Evolutionary conservation across 2,113 vertebrate species (phyloP).

Genomic region (Petrocephalus zakoni): DNA sequence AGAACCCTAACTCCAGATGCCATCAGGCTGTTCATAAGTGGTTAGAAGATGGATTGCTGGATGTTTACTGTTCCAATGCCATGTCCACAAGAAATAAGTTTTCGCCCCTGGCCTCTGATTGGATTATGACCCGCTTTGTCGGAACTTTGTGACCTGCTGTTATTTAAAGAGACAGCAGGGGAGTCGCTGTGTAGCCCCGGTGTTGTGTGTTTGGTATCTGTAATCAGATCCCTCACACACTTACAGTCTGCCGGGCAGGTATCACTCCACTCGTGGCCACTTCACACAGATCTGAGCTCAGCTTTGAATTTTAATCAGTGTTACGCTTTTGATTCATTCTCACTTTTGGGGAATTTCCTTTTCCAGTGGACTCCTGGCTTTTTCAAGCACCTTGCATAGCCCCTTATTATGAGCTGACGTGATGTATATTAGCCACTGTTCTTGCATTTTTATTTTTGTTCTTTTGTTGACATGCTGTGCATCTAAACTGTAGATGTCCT

Average conservation of each 20-base stretch:
- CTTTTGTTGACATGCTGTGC: neutral
- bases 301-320: neutral
- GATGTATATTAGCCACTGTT: neutral
- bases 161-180: neutral
- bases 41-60: neutral
- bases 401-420: neutral
- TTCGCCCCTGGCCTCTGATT: neutral
- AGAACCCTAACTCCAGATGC: neutral
- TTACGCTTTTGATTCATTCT: neutral
- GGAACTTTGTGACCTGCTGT: neutral
- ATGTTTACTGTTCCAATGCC: neutral
- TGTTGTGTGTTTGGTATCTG: neutral
- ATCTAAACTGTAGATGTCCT: neutral
- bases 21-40: neutral
- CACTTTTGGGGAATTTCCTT: neutral
- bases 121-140: neutral
- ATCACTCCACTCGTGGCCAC: neutral
- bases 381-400: neutral
- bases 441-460: neutral
- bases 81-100: neutral
- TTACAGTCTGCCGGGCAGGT: neutral
- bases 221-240: neutral
- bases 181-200: neutral
- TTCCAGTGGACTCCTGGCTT: neutral
- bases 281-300: neutral